A percentile compares a stretch with the other conserved stretches of the same genome.
phyloP scores from a whole-genome alignment of 2,797 vertebrate genomes.

The Chelidonichthys spinosus region DNA sequence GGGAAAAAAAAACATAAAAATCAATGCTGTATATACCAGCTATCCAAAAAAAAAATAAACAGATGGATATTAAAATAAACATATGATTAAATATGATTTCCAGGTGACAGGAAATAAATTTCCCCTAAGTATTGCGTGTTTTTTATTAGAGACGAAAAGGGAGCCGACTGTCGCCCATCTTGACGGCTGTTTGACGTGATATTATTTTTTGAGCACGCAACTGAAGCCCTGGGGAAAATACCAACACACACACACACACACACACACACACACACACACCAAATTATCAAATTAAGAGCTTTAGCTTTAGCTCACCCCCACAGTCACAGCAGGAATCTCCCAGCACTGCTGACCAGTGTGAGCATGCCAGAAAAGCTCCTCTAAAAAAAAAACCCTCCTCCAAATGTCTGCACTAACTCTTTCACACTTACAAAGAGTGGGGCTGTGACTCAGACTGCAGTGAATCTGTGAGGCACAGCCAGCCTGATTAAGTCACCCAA shows the following conservation, averaged over 20 bases:
- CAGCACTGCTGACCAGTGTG: constrained; percentile 57
- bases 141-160: constrained; percentile 53
- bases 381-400: constrained; percentile 3
- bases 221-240: constrained; percentile 36
- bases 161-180: constrained; percentile 42
- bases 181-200: constrained; percentile 55
- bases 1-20: constrained; percentile 24
- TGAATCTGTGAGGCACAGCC: constrained; percentile 47
- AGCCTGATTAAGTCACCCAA: constrained; percentile 67
- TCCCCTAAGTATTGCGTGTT: constrained; percentile 54
- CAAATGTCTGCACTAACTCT: constrained; percentile 40
- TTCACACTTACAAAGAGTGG: constrained; percentile 51
- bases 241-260: constrained; percentile 7
- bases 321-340: constrained; percentile 60
- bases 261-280: constrained; percentile 14
- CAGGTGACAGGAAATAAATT: constrained; percentile 69
- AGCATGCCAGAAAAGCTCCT: constrained; percentile 32
- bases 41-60: constrained; percentile 59
- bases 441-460: constrained; percentile 62
- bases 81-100: constrained; percentile 71
- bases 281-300: constrained; percentile 69
- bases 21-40: constrained; percentile 28
- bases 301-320: constrained; percentile 58
- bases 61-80: constrained; percentile 63
- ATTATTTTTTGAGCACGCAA: constrained; percentile 55